Evolutionary conservation across 2,113 vertebrate genomes (phyloP).

Genomic region (Eptesicus fuscus): DNA sequence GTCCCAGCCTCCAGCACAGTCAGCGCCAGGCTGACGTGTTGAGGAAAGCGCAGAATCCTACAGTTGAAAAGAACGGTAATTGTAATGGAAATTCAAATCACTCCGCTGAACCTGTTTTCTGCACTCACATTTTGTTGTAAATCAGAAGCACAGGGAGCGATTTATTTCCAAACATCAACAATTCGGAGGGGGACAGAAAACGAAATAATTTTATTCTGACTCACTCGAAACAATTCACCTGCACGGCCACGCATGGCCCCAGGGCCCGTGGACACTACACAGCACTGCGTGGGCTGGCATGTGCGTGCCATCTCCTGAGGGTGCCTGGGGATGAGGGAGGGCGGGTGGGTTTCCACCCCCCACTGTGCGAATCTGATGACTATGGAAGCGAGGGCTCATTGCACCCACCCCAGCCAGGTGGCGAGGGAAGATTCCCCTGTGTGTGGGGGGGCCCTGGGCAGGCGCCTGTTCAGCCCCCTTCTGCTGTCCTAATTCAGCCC

Average conservation of each 20-base stretch:
- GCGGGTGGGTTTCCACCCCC: neutral
- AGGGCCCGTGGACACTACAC: neutral
- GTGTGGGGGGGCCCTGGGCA: neutral
- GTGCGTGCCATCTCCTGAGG: neutral
- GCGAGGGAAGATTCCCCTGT: neutral
- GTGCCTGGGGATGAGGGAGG: neutral
- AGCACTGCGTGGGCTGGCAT: neutral
- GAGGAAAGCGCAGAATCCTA: constrained; percentile 77
- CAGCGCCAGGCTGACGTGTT: constrained; percentile 48
- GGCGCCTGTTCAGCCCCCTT: neutral
- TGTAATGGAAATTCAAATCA: constrained; percentile 83
- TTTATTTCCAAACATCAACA: constrained; percentile 81
- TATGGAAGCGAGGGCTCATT: neutral
- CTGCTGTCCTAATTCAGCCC: neutral
- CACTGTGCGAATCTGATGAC: neutral
- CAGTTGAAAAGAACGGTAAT: constrained; percentile 81
- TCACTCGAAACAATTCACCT: constrained; percentile 72
- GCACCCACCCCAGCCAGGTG: neutral
- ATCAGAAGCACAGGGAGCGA: constrained; percentile 74
- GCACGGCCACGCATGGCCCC: constrained; percentile 14
- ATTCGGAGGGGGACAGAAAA: constrained; percentile 73
- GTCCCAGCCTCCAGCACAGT: neutral
- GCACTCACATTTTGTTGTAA: constrained; percentile 74
- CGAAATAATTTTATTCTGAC: constrained; percentile 82
- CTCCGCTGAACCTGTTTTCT: constrained; percentile 80